Conservation (phyloP, 2,888 invertebrate species). For the Phanerotoma sp. region DNA sequence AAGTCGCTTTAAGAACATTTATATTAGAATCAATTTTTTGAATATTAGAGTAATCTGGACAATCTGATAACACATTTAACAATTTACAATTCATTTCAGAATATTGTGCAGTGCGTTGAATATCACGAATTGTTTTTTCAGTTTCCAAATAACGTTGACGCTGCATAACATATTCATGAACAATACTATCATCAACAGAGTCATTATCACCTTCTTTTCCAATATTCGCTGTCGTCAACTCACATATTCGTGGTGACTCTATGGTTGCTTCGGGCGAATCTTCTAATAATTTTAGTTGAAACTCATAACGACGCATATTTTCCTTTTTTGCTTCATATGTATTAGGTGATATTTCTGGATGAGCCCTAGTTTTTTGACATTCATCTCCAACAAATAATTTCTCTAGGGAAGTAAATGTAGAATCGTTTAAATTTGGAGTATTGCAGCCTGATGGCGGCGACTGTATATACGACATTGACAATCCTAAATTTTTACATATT, state of each 20-base stretch:
- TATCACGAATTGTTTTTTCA: background rate
- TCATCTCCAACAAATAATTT: background rate
- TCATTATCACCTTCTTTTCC: background rate
- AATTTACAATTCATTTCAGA: slow-evolving; percentile 32
- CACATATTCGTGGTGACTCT: background rate
- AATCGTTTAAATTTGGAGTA: background rate
- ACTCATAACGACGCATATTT: background rate
- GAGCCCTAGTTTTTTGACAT: background rate
- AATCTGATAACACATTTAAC: slow-evolving; percentile 40
- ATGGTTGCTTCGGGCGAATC: background rate
- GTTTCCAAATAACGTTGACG: too few species aligned
- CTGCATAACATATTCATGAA: too few species aligned
- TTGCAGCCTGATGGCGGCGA: background rate
- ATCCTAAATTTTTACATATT: too few species aligned
- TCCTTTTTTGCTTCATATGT: background rate
- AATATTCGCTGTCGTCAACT: too few species aligned
- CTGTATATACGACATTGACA: too few species aligned
- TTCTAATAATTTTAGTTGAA: background rate
- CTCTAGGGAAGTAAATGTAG: slow-evolving; percentile 1
- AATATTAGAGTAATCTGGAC: slow-evolving; percentile 45
- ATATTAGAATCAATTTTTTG: slow-evolving; percentile 33
- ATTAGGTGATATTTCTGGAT: background rate
- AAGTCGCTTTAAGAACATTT: too few species aligned
- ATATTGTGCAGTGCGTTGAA: slow-evolving; percentile 5
- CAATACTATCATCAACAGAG: too few species aligned